Percentiles rank a stretch among this genome's conserved stretches.
Conservation (phyloP, 2,113 vertebrate species). For the Opisthocomus hoazin region DNA sequence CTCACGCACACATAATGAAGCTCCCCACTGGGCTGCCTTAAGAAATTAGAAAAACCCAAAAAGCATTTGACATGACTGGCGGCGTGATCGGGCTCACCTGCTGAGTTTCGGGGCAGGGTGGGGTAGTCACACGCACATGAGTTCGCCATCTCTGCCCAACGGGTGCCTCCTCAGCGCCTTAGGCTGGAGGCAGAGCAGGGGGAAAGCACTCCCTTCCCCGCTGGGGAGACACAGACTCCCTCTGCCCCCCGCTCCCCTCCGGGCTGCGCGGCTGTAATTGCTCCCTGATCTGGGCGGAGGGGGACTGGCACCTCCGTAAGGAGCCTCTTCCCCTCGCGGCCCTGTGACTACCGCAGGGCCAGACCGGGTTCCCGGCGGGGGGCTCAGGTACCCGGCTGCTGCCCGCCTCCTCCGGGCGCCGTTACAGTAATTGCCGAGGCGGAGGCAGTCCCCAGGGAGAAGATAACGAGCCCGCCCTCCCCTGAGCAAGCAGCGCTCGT, state of each 20-base stretch:
- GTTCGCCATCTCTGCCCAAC: neutral
- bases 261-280: neutral
- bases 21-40: constrained; percentile 22
- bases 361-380: neutral
- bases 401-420: neutral
- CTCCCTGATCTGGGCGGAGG: neutral
- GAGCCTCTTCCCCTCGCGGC: neutral
- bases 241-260: neutral
- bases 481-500: fast-evolving
- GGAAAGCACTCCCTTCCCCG: neutral
- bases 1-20: constrained; percentile 14
- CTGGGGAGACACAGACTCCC: neutral
- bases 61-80: neutral
- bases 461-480: fast-evolving
- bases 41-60: neutral
- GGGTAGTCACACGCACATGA: neutral
- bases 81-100: neutral
- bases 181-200: neutral
- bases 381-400: neutral
- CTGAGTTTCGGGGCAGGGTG: neutral
- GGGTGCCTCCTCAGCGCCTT: fast-evolving
- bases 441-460: neutral
- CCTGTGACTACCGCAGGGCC: neutral
- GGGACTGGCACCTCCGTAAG: fast-evolving
- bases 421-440: neutral